Conservation (phyloP, 2,888 invertebrate genomes). For the Minunthozetes semirufus region DNA sequence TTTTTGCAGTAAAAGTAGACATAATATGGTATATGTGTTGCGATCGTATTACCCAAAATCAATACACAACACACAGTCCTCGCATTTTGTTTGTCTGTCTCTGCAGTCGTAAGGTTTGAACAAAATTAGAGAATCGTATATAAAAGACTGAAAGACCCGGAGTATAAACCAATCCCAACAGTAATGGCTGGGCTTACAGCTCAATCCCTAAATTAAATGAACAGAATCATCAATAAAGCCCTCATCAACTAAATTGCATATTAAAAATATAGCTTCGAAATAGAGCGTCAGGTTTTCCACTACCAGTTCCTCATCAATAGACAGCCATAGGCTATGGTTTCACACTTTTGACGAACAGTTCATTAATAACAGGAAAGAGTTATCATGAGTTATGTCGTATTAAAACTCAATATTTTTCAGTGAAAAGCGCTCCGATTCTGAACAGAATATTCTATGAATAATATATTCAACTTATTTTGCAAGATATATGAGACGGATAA, state of each 20-base stretch:
- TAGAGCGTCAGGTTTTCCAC: background rate
- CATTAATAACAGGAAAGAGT: background rate
- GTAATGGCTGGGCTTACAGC: background rate
- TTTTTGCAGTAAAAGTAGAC: background rate
- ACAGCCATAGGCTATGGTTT: background rate
- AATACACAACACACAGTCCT: background rate
- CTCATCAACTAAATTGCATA: background rate
- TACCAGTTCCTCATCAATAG: background rate
- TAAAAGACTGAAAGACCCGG: background rate
- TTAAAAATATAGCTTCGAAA: background rate
- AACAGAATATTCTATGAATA: too few relatives aligned
- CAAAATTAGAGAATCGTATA: background rate
- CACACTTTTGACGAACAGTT: background rate
- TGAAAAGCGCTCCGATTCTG: too few relatives aligned
- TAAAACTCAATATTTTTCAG: too few relatives aligned
- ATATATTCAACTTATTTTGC: too few relatives aligned
- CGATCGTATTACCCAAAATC: background rate
- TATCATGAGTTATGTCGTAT: too few relatives aligned
- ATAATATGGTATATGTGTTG: background rate
- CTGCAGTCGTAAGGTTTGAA: background rate
- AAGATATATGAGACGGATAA: too few relatives aligned
- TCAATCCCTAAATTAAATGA: background rate
- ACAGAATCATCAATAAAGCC: background rate
- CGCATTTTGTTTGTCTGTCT: background rate
- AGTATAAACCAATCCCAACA: background rate